These are phyloP conservation scores for Protobothrops flavoviridis DNA, from an alignment of 2,113 vertebrate species.

Conservation along the genomic window DNA sequence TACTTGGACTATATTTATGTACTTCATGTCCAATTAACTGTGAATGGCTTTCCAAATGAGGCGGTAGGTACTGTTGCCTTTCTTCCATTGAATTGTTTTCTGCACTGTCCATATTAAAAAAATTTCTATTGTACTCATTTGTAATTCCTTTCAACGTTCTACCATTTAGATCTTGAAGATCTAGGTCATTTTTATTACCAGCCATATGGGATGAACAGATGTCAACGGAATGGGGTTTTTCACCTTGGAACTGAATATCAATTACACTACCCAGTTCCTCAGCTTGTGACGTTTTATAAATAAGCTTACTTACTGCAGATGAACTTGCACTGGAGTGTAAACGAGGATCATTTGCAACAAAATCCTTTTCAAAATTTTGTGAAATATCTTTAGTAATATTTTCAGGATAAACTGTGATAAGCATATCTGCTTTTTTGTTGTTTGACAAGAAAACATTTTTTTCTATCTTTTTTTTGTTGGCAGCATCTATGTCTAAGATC, in stretches of 20 bases:
- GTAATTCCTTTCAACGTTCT: slow-evolving; percentile 62
- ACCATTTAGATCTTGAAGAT: slow-evolving; percentile 59
- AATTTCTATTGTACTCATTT: slow-evolving; percentile 59
- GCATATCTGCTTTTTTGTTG: slow-evolving; percentile 50
- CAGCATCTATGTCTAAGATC: slow-evolving; percentile 51
- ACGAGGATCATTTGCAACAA: slow-evolving; percentile 47
- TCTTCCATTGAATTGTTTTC: slow-evolving; percentile 55
- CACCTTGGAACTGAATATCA: slow-evolving; percentile 62
- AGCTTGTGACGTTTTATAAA: slow-evolving; percentile 53
- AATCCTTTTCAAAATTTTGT: slow-evolving; percentile 65
- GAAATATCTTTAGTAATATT: slow-evolving; percentile 49
- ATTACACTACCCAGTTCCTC: slow-evolving; percentile 55
- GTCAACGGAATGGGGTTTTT: slow-evolving; percentile 61
- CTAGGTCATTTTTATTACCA: slow-evolving; percentile 60
- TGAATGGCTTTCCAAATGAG: slow-evolving; percentile 61
- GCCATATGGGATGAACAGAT: slow-evolving; percentile 55
- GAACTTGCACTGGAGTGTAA: slow-evolving; percentile 52
- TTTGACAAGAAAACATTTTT: slow-evolving; percentile 50
- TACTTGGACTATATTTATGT: slow-evolving; percentile 63
- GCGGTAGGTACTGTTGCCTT: slow-evolving; percentile 58
- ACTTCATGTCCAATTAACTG: slow-evolving; percentile 62
- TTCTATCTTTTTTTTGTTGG: slow-evolving; percentile 61
- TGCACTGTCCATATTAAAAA: slow-evolving; percentile 46
- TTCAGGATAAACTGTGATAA: slow-evolving; percentile 58
- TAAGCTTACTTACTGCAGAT: slow-evolving; percentile 33